phyloP scores from a whole-genome alignment of 1,140 invertebrate species.

The Brachionus rotundiformis region DNA sequence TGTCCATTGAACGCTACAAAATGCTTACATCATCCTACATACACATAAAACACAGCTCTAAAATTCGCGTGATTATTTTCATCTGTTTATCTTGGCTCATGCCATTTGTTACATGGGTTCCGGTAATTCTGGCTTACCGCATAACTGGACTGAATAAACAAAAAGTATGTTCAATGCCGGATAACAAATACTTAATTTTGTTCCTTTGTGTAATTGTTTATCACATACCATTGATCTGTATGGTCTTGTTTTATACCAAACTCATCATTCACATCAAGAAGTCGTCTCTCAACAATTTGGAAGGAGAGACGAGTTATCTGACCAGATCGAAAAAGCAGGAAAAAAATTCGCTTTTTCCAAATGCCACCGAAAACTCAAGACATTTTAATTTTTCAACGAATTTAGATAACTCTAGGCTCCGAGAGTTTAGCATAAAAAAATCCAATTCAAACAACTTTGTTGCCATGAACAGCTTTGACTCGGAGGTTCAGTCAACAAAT shows the following conservation, averaged over 20 bases:
- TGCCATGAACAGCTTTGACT: background rate
- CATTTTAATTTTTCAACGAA: background rate
- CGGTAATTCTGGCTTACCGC: background rate
- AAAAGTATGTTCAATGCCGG: constrained; percentile 8
- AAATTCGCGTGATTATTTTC: constrained; percentile 24
- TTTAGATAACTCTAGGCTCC: background rate
- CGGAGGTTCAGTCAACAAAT: background rate
- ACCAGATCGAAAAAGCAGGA: background rate
- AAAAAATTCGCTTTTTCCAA: background rate
- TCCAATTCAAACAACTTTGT: constrained; percentile 15
- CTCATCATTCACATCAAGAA: constrained; percentile 50
- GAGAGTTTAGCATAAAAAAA: background rate
- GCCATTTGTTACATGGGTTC: constrained; percentile 34
- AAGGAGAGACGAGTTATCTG: background rate
- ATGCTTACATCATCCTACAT: constrained; percentile 46
- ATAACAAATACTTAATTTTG: constrained; percentile 33
- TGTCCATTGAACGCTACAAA: constrained; percentile 49
- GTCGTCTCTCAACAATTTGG: background rate
- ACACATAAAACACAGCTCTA: constrained; percentile 46
- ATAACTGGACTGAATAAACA: background rate
- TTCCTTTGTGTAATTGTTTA: constrained; percentile 33
- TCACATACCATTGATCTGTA: constrained; percentile 45
- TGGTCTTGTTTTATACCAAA: constrained; percentile 47
- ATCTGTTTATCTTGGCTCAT: constrained; percentile 22
- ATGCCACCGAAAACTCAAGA: background rate